A percentile compares a stretch with the other conserved stretches of the same genome.
These are phyloP conservation scores for Corythornis vintsioides DNA, from an alignment of 2,113 vertebrate genomes.

Conservation along the genomic window DNA sequence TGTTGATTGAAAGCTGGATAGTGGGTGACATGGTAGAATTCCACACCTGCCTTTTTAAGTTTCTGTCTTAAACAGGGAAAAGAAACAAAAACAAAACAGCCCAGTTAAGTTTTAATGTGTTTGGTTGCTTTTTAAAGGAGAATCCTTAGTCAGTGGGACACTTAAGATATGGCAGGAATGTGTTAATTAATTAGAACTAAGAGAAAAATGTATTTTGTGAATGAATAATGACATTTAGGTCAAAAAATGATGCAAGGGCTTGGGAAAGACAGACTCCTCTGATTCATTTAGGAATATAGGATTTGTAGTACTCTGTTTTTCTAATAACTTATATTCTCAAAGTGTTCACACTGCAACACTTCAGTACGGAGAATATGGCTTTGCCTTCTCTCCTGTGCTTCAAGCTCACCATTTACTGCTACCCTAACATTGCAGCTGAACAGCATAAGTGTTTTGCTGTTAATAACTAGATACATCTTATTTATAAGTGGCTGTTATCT, in stretches of 20 bases:
- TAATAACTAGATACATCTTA: background rate
- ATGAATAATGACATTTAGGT: background rate
- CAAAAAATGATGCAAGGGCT: fast-evolving
- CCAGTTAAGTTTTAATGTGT: background rate
- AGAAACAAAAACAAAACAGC: background rate
- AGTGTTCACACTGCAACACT: background rate
- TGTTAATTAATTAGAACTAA: background rate
- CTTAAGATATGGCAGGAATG: background rate
- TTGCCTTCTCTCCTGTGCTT: background rate
- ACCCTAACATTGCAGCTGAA: background rate
- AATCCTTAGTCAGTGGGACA: background rate
- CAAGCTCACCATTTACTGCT: background rate
- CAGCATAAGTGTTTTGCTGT: background rate
- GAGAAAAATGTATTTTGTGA: background rate
- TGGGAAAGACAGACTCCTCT: background rate
- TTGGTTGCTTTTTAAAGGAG: background rate
- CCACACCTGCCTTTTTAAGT: background rate
- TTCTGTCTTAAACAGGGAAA: background rate
- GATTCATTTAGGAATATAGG: background rate
- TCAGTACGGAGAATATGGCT: background rate
- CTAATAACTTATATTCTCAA: background rate
- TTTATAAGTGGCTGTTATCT: background rate
- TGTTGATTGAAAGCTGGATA: background rate
- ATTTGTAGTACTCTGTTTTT: background rate
- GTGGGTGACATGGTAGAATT: background rate